These are phyloP conservation scores for Druon quercuslanigerum DNA, from an alignment of 1,140 invertebrate species.

Conservation along the genomic window DNA sequence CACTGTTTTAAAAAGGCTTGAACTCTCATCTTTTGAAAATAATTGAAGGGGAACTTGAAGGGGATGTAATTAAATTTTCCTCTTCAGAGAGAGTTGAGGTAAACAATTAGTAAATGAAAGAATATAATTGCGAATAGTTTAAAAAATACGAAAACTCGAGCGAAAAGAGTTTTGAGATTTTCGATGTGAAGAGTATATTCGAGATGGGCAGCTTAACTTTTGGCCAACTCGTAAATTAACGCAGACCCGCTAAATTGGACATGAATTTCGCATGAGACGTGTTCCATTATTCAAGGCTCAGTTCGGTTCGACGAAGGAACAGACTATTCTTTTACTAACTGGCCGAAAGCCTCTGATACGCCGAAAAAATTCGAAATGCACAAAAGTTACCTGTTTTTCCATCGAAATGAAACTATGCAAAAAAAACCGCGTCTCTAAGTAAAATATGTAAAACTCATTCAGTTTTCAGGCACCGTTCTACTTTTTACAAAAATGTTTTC, in stretches of 20 bases:
- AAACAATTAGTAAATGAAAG: neutral
- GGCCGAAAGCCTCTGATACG: neutral
- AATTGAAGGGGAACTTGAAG: no score
- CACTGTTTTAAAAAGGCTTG: no score
- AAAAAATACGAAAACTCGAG: neutral
- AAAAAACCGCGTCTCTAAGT: no score
- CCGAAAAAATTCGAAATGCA: no score
- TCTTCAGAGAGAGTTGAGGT: neutral
- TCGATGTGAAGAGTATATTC: conserved; percentile 4
- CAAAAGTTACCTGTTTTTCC: no score
- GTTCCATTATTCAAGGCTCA: conserved; percentile 57
- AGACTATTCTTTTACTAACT: conserved; percentile 23
- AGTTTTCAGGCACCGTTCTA: no score
- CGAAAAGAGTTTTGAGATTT: neutral
- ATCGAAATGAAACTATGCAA: no score
- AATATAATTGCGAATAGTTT: conserved; percentile 6
- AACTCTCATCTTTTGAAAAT: no score
- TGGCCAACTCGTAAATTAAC: conserved; percentile 57
- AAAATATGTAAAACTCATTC: no score
- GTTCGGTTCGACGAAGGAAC: neutral
- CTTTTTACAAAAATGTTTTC: no score
- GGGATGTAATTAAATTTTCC: no score
- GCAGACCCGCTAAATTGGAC: conserved; percentile 57
- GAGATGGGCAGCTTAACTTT: conserved; percentile 27
- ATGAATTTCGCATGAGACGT: conserved; percentile 59